phyloP scores from a whole-genome alignment of 2,888 invertebrate genomes.

The Spodoptera picta region DNA sequence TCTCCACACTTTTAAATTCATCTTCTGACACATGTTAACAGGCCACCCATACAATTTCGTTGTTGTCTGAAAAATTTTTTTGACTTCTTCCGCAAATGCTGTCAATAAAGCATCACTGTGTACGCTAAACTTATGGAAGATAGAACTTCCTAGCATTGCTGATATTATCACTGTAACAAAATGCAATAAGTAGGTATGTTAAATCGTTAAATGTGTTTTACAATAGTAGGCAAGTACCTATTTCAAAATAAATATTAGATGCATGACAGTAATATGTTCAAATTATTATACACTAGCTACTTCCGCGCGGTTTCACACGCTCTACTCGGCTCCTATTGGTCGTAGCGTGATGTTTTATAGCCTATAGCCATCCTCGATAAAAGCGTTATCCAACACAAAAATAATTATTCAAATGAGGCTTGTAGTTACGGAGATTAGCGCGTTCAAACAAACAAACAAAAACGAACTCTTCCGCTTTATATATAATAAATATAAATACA shows the following conservation, averaged over 20 bases:
- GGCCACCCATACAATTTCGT: constrained; percentile 92
- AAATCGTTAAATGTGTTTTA: no score
- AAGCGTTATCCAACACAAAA: no score
- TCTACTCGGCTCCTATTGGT: no score
- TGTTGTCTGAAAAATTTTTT: constrained; percentile 92
- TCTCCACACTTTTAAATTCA: constrained; percentile 91
- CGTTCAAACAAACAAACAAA: no score
- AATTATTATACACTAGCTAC: neutral
- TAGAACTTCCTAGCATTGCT: constrained; percentile 78
- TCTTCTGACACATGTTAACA: constrained; percentile 89
- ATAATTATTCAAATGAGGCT: no score
- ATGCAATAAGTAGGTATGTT: neutral
- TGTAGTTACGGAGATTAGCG: no score
- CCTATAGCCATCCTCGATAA: no score
- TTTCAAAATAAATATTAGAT: neutral
- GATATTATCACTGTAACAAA: constrained; percentile 85
- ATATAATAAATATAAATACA: no score
- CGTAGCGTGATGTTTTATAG: no score
- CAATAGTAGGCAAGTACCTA: no score
- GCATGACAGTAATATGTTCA: neutral
- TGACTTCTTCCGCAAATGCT: constrained; percentile 90
- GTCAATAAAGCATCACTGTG: constrained; percentile 83
- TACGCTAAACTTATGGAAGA: constrained; percentile 58
- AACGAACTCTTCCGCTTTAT: no score
- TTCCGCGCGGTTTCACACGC: no score